Conservation (phyloP, 2,888 invertebrate species). For the Eupithecia inturbata region DNA sequence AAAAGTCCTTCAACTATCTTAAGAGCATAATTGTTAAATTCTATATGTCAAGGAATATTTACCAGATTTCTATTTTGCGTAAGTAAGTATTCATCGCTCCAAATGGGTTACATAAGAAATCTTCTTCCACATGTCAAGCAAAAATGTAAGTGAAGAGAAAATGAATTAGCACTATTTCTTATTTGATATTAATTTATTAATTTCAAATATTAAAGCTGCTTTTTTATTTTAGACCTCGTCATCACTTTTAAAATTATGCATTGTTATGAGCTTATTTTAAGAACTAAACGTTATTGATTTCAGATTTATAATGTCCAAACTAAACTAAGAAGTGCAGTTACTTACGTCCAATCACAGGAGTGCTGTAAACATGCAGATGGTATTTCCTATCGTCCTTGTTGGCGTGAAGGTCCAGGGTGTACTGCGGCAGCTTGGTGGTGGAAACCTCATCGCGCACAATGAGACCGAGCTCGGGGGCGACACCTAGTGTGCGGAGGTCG, state of each 20-base stretch:
- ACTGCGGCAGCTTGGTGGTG: slow-evolving; percentile 84
- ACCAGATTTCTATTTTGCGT: background rate
- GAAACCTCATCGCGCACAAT: slow-evolving; percentile 86
- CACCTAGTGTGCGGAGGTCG: slow-evolving; percentile 89
- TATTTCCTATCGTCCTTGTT: slow-evolving; percentile 89
- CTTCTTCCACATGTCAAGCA: background rate
- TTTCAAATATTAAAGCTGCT: too few relatives aligned
- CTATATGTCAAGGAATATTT: background rate
- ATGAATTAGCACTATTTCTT: too few relatives aligned
- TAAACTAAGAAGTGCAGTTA: slow-evolving; percentile 37
- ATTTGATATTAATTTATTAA: too few relatives aligned
- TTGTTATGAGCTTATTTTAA: too few relatives aligned
- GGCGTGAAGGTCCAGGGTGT: slow-evolving; percentile 88
- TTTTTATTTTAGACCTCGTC: too few relatives aligned
- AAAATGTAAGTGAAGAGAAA: background rate
- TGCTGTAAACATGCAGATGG: slow-evolving; percentile 86
- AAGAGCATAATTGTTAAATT: background rate
- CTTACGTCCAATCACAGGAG: slow-evolving; percentile 86
- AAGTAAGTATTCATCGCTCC: background rate
- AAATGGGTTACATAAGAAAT: background rate
- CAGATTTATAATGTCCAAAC: background rate
- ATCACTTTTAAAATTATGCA: too few relatives aligned
- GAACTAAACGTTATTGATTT: background rate
- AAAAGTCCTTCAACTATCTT: background rate
- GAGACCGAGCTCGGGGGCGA: slow-evolving; percentile 89